These are phyloP conservation scores for Myotis planiceps DNA, from an alignment of 2,797 vertebrate species.

Conservation along the genomic window DNA sequence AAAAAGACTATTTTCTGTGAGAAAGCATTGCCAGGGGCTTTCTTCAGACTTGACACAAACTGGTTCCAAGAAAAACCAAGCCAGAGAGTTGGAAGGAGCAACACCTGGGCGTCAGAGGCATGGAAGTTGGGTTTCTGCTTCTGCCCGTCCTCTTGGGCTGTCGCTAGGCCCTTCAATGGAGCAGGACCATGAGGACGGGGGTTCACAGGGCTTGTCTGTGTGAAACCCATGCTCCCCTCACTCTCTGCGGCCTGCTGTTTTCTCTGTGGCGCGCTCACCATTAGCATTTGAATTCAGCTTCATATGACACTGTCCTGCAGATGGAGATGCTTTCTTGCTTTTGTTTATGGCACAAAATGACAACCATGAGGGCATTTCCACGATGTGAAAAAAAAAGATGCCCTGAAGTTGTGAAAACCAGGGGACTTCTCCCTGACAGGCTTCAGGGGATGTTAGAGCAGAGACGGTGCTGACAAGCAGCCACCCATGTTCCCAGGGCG, in stretches of 20 bases:
- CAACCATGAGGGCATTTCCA: conserved; percentile 58
- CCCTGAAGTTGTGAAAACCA: conserved; percentile 31
- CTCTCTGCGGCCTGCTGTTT: not conserved
- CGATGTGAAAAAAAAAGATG: conserved; percentile 49
- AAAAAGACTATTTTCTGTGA: conserved; percentile 35
- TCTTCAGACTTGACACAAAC: conserved; percentile 48
- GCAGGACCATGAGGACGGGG: not conserved
- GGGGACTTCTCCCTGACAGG: conserved; percentile 38
- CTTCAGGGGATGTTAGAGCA: not conserved
- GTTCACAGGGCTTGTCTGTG: not conserved
- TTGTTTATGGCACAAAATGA: conserved; percentile 48
- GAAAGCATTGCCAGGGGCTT: conserved; percentile 15
- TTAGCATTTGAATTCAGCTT: conserved; percentile 69
- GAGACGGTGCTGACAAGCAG: not conserved
- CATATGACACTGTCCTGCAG: conserved; percentile 40
- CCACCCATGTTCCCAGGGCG: fast-evolving
- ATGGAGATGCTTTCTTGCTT: conserved; percentile 62
- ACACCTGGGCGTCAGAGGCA: not conserved
- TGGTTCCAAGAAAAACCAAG: conserved; percentile 32
- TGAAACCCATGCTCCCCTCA: not conserved
- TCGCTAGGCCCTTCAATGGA: not conserved
- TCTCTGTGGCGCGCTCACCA: not conserved
- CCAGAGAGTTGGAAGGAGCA: not conserved
- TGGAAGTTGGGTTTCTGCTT: not conserved
- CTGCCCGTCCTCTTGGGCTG: not conserved